These are phyloP conservation scores for Ispidina lecontei DNA, from an alignment of 2,797 vertebrate species.

Conservation along the genomic window DNA sequence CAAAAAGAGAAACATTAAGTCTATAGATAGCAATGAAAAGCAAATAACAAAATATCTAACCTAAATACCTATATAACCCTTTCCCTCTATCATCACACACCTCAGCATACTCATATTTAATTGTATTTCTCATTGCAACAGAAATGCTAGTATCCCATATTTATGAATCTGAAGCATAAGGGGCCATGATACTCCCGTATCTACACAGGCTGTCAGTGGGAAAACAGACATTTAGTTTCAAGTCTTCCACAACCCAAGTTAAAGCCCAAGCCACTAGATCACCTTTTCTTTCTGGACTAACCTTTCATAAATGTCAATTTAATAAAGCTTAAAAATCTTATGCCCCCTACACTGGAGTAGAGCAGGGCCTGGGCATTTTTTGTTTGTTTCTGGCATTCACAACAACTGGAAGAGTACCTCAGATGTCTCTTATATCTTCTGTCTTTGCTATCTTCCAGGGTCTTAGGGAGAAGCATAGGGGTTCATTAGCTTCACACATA, in stretches of 20 bases:
- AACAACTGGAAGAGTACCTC: background rate
- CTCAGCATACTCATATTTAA: background rate
- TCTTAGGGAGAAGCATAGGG: background rate
- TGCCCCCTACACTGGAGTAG: background rate
- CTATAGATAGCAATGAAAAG: background rate
- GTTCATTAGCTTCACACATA: background rate
- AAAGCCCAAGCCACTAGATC: background rate
- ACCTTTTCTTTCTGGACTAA: background rate
- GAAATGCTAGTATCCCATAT: background rate
- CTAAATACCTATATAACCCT: background rate
- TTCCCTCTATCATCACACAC: background rate
- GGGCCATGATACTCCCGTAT: background rate
- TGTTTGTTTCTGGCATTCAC: background rate
- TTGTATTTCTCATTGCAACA: background rate
- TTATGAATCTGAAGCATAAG: background rate
- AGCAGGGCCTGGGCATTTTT: background rate
- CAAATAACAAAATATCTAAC: background rate
- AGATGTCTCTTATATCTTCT: background rate
- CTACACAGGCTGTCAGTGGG: background rate
- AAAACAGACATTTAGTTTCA: background rate
- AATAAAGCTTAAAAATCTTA: background rate
- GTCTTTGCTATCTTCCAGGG: background rate
- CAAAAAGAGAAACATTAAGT: background rate
- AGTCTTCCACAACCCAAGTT: background rate
- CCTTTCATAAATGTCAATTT: background rate